phyloP scores from a whole-genome alignment of 2,888 invertebrate genomes.

The Polyommatus iphigenia region DNA sequence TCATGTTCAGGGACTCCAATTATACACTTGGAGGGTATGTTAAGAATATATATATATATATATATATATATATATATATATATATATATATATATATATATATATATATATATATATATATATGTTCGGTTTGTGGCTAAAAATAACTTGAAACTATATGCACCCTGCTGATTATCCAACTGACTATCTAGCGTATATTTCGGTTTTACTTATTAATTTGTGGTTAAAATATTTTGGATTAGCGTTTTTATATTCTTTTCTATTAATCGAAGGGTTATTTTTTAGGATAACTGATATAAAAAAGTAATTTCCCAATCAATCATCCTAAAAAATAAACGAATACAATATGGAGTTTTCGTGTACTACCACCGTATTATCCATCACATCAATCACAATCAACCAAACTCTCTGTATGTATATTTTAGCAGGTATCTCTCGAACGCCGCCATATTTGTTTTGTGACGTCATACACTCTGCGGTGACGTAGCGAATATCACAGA shows the following conservation, averaged over 20 bases:
- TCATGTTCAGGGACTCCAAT: background rate
- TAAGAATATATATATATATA: background rate
- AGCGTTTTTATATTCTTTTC: no score
- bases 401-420: background rate
- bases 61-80: no score
- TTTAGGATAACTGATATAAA: no score
- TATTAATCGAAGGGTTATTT: no score
- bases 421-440: background rate
- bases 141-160: no score
- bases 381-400: background rate
- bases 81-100: no score
- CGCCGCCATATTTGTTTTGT: background rate
- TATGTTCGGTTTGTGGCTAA: background rate
- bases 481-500: conserved; percentile 22
- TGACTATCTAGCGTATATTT: no score
- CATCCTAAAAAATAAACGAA: background rate
- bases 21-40: background rate
- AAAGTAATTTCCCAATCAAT: background rate
- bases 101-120: no score
- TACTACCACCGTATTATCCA: background rate
- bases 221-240: no score
- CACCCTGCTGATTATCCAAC: no score
- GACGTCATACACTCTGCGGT: background rate
- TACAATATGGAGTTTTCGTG: background rate
- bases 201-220: no score